phyloP scores from a whole-genome alignment of 2,797 vertebrate species.

The Malacoraja senta region DNA sequence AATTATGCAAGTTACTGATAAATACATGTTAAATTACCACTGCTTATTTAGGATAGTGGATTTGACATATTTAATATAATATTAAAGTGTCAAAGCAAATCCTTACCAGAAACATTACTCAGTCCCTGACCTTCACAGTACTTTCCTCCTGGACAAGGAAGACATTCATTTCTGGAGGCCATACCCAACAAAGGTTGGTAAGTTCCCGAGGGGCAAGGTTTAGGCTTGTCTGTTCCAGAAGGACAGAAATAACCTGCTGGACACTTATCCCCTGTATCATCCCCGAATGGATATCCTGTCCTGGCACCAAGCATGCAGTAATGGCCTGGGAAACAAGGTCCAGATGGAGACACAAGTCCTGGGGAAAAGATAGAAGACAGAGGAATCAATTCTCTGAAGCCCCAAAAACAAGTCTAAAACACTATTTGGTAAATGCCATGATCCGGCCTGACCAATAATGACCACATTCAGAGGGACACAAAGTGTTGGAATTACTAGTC shows the following conservation, averaged over 20 bases:
- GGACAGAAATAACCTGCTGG: conserved; percentile 26
- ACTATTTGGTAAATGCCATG: not conserved
- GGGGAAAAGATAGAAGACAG: not conserved
- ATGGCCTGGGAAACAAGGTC: conserved; percentile 17
- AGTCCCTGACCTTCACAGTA: conserved; percentile 19
- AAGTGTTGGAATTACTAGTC: too few relatives aligned
- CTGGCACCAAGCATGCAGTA: not conserved
- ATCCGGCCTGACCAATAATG: not conserved
- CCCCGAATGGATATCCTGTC: not conserved
- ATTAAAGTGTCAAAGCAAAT: not conserved
- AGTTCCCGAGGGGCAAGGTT: conserved; percentile 9
- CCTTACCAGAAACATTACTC: conserved; percentile 19
- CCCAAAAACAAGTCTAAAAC: not conserved
- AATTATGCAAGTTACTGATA: not conserved
- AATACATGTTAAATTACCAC: not conserved
- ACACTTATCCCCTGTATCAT: not conserved
- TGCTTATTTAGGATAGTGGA: too few relatives aligned
- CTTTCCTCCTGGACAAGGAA: conserved; percentile 10
- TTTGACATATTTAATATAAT: not conserved
- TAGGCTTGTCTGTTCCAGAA: not conserved
- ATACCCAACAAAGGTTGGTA: not conserved
- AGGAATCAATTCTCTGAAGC: not conserved
- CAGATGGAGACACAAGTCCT: conserved; percentile 13
- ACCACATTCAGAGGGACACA: too few relatives aligned
- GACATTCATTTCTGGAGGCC: not conserved